These are phyloP conservation scores for Pteromalus puparum DNA, from an alignment of 1,140 invertebrate species.

Conservation along the genomic window DNA sequence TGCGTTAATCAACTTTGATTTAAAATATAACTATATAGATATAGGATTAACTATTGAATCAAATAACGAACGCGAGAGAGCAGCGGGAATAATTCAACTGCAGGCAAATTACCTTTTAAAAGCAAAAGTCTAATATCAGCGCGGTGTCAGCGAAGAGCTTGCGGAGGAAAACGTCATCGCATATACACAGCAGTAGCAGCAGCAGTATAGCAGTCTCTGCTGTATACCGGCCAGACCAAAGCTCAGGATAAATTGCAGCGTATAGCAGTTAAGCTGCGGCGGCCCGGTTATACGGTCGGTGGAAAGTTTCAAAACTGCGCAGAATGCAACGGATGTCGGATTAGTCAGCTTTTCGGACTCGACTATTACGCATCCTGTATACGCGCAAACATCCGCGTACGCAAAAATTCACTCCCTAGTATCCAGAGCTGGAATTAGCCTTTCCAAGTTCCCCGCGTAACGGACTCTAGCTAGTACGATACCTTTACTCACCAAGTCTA, in stretches of 20 bases:
- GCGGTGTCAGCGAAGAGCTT: neutral
- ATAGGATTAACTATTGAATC: too few relatives aligned
- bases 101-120: neutral
- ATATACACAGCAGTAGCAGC: neutral
- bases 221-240: conserved; percentile 20
- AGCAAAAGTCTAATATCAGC: neutral
- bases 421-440: conserved; percentile 11
- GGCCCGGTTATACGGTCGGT: conserved; percentile 58
- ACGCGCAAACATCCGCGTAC: neutral
- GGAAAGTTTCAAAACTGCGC: conserved; percentile 73
- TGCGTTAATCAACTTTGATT: too few relatives aligned
- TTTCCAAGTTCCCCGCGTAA: conserved; percentile 8
- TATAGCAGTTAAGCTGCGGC: conserved; percentile 63
- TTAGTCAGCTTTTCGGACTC: conserved; percentile 61
- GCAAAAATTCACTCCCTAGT: neutral
- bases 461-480: neutral
- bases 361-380: conserved; percentile 26
- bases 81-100: neutral
- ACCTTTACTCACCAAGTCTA: neutral
- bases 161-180: neutral
- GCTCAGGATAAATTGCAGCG: conserved; percentile 63
- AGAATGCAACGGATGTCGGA: conserved; percentile 70
- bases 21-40: too few relatives aligned
- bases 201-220: neutral
- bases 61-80: too few relatives aligned